A percentile compares a stretch with the other conserved stretches of the same genome.
Conservation (phyloP, 2,113 vertebrate genomes). For the Cheilinus undulatus region DNA sequence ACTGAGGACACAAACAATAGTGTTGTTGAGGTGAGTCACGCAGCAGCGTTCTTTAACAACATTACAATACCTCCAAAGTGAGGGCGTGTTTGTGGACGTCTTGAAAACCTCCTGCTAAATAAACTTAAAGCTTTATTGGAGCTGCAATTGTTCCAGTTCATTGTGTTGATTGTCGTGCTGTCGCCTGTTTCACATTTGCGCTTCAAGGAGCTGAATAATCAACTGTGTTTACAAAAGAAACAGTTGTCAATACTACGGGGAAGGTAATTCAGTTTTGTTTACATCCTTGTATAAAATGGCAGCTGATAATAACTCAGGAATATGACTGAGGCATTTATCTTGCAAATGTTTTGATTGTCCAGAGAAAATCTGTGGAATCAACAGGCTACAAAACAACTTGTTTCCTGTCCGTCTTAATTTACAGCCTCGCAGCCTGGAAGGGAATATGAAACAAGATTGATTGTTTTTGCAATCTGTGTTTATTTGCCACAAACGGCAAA, state of each 20-base stretch:
- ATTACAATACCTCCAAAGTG: constrained; percentile 3
- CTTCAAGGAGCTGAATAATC: background rate
- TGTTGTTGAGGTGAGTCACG: no score
- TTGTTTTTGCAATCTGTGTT: constrained; percentile 19
- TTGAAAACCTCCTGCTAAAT: background rate
- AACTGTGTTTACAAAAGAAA: constrained; percentile 9
- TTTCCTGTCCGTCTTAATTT: constrained; percentile 1
- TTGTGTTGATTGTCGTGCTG: background rate
- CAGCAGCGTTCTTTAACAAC: background rate
- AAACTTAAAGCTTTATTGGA: background rate
- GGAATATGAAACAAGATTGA: background rate
- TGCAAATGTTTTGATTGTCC: background rate
- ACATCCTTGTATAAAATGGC: constrained; percentile 3
- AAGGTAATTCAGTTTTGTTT: constrained; percentile 2
- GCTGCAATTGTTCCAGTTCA: constrained; percentile 1
- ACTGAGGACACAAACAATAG: constrained; percentile 33
- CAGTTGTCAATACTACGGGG: background rate
- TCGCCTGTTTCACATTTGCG: constrained; percentile 1
- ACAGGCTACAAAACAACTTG: background rate
- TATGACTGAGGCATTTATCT: background rate
- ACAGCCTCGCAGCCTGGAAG: background rate
- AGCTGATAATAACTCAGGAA: background rate
- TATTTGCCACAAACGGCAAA: constrained; percentile 14
- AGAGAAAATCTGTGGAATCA: background rate
- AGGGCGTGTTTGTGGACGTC: constrained; percentile 14